Conservation (phyloP, 2,113 vertebrate genomes). For the Gymnocephalus cernua region DNA sequence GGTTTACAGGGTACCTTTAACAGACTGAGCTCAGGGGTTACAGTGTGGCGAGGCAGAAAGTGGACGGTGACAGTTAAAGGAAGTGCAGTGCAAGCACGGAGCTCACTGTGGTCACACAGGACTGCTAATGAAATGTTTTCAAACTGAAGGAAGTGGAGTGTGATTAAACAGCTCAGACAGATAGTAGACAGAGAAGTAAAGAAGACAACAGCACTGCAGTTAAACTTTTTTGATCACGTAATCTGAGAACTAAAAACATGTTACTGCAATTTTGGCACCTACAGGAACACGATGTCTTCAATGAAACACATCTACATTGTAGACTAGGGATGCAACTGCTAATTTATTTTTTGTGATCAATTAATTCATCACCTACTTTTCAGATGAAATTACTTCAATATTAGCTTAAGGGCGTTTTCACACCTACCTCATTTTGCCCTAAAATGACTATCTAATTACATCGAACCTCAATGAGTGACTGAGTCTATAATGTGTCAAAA, state of each 20-base stretch:
- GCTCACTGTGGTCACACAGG: conserved; percentile 8
- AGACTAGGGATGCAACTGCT: neutral
- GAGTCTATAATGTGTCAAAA: too few species aligned
- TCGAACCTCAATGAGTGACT: too few species aligned
- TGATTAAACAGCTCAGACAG: neutral
- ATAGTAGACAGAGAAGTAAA: neutral
- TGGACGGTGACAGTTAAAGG: neutral
- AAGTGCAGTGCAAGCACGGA: conserved; percentile 17
- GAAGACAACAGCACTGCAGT: neutral
- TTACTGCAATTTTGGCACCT: neutral
- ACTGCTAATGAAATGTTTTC: neutral
- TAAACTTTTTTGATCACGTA: neutral
- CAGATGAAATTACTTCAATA: too few species aligned
- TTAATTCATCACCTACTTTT: too few species aligned
- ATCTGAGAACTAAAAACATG: neutral
- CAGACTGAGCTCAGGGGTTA: neutral
- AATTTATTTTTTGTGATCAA: too few species aligned
- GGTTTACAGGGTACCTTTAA: neutral
- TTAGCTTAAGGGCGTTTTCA: too few species aligned
- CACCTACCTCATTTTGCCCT: too few species aligned
- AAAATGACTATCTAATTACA: too few species aligned
- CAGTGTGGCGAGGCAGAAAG: neutral
- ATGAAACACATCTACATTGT: neutral
- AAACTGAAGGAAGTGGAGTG: neutral
- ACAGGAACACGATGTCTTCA: neutral